Base-by-base conservation (phyloP, 2,888 invertebrate species). In the Oligia fasciuncula region DNA sequence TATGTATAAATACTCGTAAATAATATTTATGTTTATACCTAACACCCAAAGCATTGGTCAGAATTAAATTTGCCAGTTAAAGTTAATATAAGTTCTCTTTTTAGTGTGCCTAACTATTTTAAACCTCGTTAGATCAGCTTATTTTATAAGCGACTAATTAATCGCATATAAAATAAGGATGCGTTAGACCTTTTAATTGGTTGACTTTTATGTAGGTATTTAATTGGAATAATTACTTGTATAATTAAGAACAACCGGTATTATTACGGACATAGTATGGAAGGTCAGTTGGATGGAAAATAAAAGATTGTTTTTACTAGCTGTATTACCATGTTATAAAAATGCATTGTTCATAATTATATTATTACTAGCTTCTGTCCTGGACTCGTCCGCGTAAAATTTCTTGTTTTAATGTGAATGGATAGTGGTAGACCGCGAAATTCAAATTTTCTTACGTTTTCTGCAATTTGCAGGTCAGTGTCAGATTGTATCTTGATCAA, bases 241-340 rank as follows among this genome's bases (percentile, higher is more conserved):
- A 35, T 74, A 62, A 82, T 72, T 78, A 72, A 46, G 57, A 75
- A 23, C 17, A 82, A 74, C 60, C 29, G 23, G 66, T 54, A 23
- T 77, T 8, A 82, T 76, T 81, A 60, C 46, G 43, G 46, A 57
- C 51, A 29, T 54, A 72, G 43, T 54, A 43, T 57, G 54, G 63
- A 85, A 83, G 76, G 85, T 54, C 85, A 62, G 57, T 23, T 13
- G 62, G 60, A 60, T 69, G 60, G 19, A 40, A 82, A 76, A 57
- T 73, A n/a, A 40, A 69, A 60, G 4, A 46, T 49, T 57, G 40
- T 57, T 79, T 49, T 69, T 35, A 43, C 43, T 60, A 23, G 17
- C 23, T 14, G 3, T 40, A n/a, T 35, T n/a, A 35, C 0, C 1
- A 17, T 73, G 57, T n/a, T 19, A n/a, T n/a, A 51, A 54, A 76